Conservation (phyloP, 2,888 invertebrate species). For the Apamea sordens region DNA sequence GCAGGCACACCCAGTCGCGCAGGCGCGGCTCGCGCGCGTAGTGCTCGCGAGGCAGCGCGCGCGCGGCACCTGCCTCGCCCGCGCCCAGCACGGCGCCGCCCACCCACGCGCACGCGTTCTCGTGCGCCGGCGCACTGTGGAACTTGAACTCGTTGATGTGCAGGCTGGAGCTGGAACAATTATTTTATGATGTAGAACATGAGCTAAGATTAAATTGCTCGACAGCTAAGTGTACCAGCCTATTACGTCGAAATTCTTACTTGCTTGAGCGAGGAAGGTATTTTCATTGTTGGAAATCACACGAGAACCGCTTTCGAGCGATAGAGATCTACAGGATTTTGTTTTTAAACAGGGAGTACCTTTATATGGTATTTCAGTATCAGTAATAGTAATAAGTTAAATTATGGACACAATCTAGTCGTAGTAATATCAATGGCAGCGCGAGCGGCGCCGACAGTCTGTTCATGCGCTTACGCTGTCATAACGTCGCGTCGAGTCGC, state of each 20-base stretch:
- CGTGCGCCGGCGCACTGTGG: constrained; percentile 93
- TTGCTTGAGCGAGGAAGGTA: not conserved
- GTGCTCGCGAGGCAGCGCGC: constrained; percentile 93
- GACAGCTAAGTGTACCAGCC: not conserved
- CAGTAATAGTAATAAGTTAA: not conserved
- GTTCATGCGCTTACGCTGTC: no score
- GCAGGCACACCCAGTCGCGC: constrained; percentile 95
- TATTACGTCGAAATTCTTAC: not conserved
- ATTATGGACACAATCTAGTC: no score
- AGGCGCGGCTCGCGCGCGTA: constrained; percentile 93
- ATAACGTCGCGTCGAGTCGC: no score
- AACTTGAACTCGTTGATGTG: constrained; percentile 91
- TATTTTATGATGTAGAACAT: not conserved
- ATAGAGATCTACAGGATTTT: not conserved
- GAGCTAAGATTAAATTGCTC: not conserved
- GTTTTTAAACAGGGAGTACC: not conserved
- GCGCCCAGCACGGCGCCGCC: constrained; percentile 92
- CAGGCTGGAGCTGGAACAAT: constrained; percentile 66
- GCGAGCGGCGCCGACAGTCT: no score
- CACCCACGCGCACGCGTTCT: constrained; percentile 96
- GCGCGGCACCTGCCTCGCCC: constrained; percentile 90
- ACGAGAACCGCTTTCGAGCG: not conserved
- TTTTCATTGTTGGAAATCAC: not conserved
- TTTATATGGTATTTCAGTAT: not conserved
- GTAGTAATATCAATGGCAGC: no score